Evolutionary conservation across 2,888 invertebrate species (phyloP), one percentile per base, ranked within the genome.

Genomic region (Rhimphoctona megacephalus): DNA sequence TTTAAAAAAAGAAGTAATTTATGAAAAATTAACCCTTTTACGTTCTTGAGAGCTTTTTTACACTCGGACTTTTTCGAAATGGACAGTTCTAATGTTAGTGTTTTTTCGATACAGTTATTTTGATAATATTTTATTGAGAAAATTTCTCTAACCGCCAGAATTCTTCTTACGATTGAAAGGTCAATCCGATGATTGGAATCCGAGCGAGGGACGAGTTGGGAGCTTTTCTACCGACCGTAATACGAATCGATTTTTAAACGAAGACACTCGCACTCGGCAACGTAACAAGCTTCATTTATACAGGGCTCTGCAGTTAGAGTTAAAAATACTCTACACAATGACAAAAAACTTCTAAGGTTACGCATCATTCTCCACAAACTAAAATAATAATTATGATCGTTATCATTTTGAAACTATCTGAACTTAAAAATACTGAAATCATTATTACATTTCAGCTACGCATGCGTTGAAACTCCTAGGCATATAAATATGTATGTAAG

Each of bases 221-320:
- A 82, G 25, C 85, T 82, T 76, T 79, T 76, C 66, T 85, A 79
- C 87, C 87, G 87, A 87, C 87, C 49, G 74, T 46, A 49, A 49
- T 9, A 46, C 43, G 19, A 54, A 87, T 87, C 87, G 66, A 87
- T 87, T 69, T 39, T n/a, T 43, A 33, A 66, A 30, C 17, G 11
- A 39, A 22, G 25, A 30, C 33, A 30, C 67, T 73, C 67, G 61
- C 70, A 57, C 52, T 30, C 61, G 85, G 57, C 82, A 85, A 85
- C 25, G 74, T 79, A 81, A 73, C 72, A 61, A 72, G 49, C 69
- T 66, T 49, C 70, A 49, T 67, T 82, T 79, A n/a, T 70, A 66
- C 85, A 82, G 81, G 72, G 66, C 43, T 77, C 87, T 87, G 74
- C 79, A 43, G 49, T 82, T 30, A 30, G 5, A 49, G 43, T 22